These are phyloP conservation scores for Cochlearius cochlearius DNA, from an alignment of 2,113 vertebrate genomes.

Conservation along the genomic window DNA sequence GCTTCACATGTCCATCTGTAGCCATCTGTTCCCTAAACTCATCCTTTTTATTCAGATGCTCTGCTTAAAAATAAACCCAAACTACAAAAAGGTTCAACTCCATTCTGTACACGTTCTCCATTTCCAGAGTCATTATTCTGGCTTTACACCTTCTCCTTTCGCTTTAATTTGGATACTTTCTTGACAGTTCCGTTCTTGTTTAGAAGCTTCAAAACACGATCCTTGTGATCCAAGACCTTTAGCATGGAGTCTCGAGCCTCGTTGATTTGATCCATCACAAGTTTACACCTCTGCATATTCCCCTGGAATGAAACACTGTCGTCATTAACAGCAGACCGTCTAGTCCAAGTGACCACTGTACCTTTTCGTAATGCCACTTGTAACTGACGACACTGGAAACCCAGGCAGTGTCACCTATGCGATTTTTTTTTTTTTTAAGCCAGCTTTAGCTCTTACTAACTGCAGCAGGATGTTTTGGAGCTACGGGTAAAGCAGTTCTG, in stretches of 20 bases:
- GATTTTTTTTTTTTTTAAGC: background rate
- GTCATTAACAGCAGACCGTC: background rate
- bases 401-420: too few species aligned
- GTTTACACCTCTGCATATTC: conserved; percentile 98
- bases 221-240: conserved; percentile 97
- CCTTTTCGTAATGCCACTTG: background rate
- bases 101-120: conserved; percentile 62
- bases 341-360: background rate
- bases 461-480: background rate
- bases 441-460: background rate
- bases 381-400: background rate
- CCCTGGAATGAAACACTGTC: conserved; percentile 78
- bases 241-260: conserved; percentile 99
- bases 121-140: conserved; percentile 59
- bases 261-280: conserved; percentile 99
- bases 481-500: background rate
- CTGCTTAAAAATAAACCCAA: conserved; percentile 65
- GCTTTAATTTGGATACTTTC: conserved; percentile 96
- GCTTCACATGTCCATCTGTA: conserved; percentile 44
- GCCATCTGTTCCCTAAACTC: conserved; percentile 54
- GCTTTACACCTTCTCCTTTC: conserved; percentile 89
- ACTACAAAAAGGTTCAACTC: conserved; percentile 49
- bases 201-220: conserved; percentile 95
- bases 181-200: conserved; percentile 96
- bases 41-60: conserved; percentile 65